Conservation (phyloP, 2,888 invertebrate species). For the Drosophila pseudotalamancana region DNA sequence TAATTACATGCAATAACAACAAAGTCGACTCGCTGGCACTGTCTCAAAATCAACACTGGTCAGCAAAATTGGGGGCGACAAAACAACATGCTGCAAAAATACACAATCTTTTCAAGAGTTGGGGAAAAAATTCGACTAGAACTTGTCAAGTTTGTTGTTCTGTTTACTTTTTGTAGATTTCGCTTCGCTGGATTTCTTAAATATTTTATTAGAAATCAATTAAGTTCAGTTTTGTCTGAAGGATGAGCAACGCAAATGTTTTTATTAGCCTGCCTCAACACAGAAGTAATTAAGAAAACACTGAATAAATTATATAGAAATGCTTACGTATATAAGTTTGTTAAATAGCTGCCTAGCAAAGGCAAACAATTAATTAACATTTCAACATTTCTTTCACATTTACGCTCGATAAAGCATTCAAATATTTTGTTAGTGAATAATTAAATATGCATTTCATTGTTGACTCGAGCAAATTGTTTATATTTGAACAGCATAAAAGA, state of each 20-base stretch:
- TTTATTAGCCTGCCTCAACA: slow-evolving; percentile 6
- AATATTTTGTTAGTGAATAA: not conserved
- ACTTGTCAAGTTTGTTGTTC: slow-evolving; percentile 50
- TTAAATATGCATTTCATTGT: slow-evolving; percentile 12
- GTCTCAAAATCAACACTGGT: slow-evolving; percentile 55
- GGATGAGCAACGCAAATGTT: slow-evolving; percentile 27
- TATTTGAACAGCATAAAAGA: not conserved
- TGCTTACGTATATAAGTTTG: not conserved
- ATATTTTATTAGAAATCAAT: slow-evolving; percentile 66
- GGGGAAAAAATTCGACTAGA: not conserved
- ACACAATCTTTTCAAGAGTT: not conserved
- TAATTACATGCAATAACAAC: slow-evolving; percentile 65
- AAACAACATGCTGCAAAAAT: not conserved
- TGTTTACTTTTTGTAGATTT: slow-evolving; percentile 40
- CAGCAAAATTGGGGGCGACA: slow-evolving; percentile 29
- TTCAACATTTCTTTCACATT: not conserved
- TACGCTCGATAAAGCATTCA: not conserved
- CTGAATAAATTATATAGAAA: slow-evolving; percentile 53
- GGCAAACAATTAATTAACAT: slow-evolving; percentile 10
- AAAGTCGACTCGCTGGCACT: slow-evolving; percentile 29
- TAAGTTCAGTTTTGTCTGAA: slow-evolving; percentile 41
- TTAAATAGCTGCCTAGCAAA: not conserved
- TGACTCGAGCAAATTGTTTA: slow-evolving; percentile 10
- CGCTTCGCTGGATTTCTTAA: slow-evolving; percentile 23
- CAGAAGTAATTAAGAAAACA: slow-evolving; percentile 37